Evolutionary conservation across 2,888 invertebrate species (phyloP), one percentile per base, ranked within the genome.

Genomic region (Lycophotia porphyrea): DNA sequence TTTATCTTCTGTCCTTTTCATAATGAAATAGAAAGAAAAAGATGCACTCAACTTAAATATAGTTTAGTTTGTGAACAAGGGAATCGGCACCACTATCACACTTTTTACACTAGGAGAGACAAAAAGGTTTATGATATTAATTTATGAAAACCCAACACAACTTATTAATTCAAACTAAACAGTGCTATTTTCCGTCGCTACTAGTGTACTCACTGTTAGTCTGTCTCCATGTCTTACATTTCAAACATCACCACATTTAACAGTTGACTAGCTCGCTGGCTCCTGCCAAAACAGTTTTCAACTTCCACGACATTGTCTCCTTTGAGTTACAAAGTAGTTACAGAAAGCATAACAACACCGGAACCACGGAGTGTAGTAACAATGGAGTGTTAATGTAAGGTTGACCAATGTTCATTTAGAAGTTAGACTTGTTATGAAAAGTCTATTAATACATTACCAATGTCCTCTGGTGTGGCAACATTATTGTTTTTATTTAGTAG

Each of bases 251-350:
- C 39, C 44, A n/a, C 49, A 76, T 76, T 77, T 42, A 49, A 60
- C 60, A 61, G 78, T 52, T 77, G 65, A 78, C 39, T 60, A 63
- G 63, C 21, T 70, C 55, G 44, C 13, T 9, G 36, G 15, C n/a
- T 66, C 21, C 61, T 78, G 78, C 78, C 78, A 52, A 72, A 78
- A 78, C 60, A 73, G 44, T 52, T 78, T 36, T 44, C 49, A 72
- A 78, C 72, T 78, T 66, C 42, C 21, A 49, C n/a, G 15, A 66
- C 65, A 66, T 52, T 39, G 52, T 78, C 31, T 61, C n/a, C 18
- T 34, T 52, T 31, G 21, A 42, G 39, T 61, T 44, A 49, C 64
- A 49, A 77, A 77, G 55, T 58, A 77, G 42, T 49, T 42, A 61
- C 52, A 78, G 42, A 52, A 61, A 72, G 44, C 66, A 66, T 73